Conservation (phyloP, 2,113 vertebrate genomes). For the Amphiprion ocellaris region DNA sequence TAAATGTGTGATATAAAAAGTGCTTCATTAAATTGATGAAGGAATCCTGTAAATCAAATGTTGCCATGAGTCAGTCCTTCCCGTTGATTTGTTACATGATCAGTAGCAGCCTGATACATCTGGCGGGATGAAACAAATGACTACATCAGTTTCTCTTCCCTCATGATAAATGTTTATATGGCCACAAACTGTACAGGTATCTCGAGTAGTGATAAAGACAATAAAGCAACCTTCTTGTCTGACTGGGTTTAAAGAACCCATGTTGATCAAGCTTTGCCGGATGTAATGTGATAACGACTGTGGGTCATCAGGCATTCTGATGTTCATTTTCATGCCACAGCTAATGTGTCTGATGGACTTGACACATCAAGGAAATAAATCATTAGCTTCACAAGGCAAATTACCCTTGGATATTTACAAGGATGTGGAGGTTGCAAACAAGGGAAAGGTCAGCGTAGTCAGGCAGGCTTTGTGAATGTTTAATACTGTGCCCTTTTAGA, state of each 20-base stretch:
- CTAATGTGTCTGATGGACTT: conserved; percentile 62
- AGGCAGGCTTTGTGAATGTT: conserved; percentile 66
- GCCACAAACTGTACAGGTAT: neutral
- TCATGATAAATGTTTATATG: neutral
- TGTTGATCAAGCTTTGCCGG: conserved; percentile 35
- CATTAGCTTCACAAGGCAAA: conserved; percentile 70
- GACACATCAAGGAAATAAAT: conserved; percentile 70
- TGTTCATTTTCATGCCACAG: conserved; percentile 57
- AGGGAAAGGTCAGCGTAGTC: conserved; percentile 75
- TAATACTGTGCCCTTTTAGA: conserved; percentile 74
- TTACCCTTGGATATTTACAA: conserved; percentile 67
- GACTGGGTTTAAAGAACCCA: conserved; percentile 11
- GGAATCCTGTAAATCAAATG: neutral
- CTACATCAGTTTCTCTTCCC: neutral
- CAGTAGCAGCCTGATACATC: neutral
- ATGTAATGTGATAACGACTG: conserved; percentile 31
- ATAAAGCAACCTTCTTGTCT: neutral
- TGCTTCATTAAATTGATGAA: conserved; percentile 1
- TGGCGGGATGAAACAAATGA: neutral
- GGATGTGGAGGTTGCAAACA: conserved; percentile 66
- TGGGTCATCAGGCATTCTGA: conserved; percentile 63
- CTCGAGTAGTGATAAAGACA: neutral
- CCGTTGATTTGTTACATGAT: neutral
- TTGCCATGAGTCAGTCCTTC: neutral
- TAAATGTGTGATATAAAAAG: neutral